These are phyloP conservation scores for Aleiodes alternator DNA, from an alignment of 2,888 invertebrate species.

Conservation along the genomic window DNA sequence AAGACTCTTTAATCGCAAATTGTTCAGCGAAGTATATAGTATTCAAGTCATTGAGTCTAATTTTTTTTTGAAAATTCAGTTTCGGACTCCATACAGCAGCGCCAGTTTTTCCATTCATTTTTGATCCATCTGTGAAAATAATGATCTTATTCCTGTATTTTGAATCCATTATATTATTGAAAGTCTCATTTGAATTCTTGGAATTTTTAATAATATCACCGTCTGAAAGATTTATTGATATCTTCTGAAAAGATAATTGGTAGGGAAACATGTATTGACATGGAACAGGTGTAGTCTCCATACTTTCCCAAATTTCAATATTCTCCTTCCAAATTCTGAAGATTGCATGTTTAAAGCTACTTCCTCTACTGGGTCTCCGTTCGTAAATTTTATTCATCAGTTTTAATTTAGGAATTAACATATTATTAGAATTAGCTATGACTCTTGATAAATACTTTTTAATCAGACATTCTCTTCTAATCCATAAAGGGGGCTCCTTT, in stretches of 20 bases:
- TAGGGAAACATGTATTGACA: slow-evolving; percentile 14
- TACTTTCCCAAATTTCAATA: background rate
- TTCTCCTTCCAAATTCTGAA: background rate
- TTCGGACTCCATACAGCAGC: slow-evolving; percentile 1
- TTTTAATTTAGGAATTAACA: slow-evolving; percentile 18
- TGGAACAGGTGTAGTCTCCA: background rate
- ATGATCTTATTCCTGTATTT: background rate
- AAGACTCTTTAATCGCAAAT: slow-evolving; percentile 39
- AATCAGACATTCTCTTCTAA: slow-evolving; percentile 34
- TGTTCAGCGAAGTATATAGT: slow-evolving; percentile 52
- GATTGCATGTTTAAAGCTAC: background rate
- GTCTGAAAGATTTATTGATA: slow-evolving; percentile 15
- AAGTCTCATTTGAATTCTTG: background rate
- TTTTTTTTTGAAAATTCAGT: background rate
- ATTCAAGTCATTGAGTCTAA: slow-evolving; percentile 15
- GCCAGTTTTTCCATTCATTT: background rate
- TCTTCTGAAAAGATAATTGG: slow-evolving; percentile 7
- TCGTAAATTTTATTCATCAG: background rate
- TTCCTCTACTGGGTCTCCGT: background rate
- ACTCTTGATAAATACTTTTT: background rate
- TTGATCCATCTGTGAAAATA: slow-evolving; percentile 35
- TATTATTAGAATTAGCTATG: slow-evolving; percentile 20
- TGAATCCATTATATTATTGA: background rate
- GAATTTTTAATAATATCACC: slow-evolving; percentile 20
- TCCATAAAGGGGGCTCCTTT: slow-evolving; percentile 4